phyloP scores from a whole-genome alignment of 2,797 vertebrate genomes.

The Notolepis coatsorum region DNA sequence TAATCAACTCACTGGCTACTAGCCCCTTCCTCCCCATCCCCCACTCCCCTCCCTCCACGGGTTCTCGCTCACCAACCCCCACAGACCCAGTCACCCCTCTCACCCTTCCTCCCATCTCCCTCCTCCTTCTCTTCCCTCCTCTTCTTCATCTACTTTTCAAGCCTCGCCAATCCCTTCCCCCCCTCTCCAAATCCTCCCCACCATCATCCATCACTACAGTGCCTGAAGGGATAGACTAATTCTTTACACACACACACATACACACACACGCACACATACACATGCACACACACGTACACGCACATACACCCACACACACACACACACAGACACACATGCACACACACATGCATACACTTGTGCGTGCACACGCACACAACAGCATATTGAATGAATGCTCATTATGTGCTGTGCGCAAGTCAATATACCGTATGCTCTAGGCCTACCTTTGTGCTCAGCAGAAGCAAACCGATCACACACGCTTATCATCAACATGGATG shows the following conservation, averaged over 20 bases:
- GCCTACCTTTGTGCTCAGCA: background rate
- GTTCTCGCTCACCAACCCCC: slow-evolving; percentile 49
- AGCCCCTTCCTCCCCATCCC: slow-evolving; percentile 48
- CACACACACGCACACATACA: too few species aligned
- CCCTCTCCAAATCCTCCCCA: slow-evolving; percentile 33
- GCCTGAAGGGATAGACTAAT: slow-evolving; percentile 25
- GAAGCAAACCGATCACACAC: background rate
- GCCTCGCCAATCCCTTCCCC: slow-evolving; percentile 38
- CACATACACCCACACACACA: too few species aligned
- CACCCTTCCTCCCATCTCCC: slow-evolving; percentile 32
- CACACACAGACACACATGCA: too few species aligned
- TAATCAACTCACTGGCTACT: slow-evolving; percentile 19
- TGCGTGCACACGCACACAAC: slow-evolving; percentile 20
- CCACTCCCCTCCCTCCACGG: slow-evolving; percentile 45
- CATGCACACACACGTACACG: too few species aligned
- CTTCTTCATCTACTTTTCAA: slow-evolving; percentile 3
- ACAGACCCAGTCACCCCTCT: slow-evolving; percentile 44
- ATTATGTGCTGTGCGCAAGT: slow-evolving; percentile 17
- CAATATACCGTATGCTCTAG: slow-evolving; percentile 24
- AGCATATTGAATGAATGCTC: slow-evolving; percentile 34
- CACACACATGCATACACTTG: too few species aligned
- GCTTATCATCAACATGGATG: too few species aligned
- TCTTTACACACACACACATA: slow-evolving; percentile 43
- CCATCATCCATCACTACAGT: slow-evolving; percentile 46
- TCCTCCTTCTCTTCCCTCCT: background rate